Percentiles rank a stretch among this genome's conserved stretches.
Conservation (phyloP, 1,140 invertebrate genomes). For the Ctenoplectra terminalis region DNA sequence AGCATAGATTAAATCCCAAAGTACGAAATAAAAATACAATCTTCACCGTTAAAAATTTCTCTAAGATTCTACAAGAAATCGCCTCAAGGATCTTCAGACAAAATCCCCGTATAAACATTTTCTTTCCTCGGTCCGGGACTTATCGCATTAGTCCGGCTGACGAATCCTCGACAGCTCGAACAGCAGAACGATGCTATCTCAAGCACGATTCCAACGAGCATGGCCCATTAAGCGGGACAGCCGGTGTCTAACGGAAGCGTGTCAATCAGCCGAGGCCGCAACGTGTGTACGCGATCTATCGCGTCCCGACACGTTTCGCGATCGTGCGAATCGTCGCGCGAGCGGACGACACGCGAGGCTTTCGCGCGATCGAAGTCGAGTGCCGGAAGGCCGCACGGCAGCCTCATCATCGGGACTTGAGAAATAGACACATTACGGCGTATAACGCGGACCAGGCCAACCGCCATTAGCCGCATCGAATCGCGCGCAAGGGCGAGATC, state of each 20-base stretch:
- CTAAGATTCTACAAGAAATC: neutral
- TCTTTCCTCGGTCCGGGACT: neutral
- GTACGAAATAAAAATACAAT: too few species aligned
- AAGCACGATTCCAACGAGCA: conserved; percentile 51
- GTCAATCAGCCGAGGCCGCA: conserved; percentile 45
- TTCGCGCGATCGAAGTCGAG: conserved; percentile 30
- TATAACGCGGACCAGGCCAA: neutral
- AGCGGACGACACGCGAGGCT: conserved; percentile 11
- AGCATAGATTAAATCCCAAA: too few species aligned
- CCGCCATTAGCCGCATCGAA: conserved; percentile 53
- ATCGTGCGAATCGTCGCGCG: conserved; percentile 49
- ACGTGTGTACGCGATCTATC: conserved; percentile 37
- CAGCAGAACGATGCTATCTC: conserved; percentile 40
- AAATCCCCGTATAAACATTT: neutral
- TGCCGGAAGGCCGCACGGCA: conserved; percentile 49
- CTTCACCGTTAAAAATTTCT: too few species aligned
- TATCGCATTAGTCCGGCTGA: conserved; percentile 39
- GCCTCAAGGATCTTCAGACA: neutral
- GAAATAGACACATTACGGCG: conserved; percentile 53
- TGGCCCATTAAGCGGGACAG: conserved; percentile 57
- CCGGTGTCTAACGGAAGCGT: conserved; percentile 55
- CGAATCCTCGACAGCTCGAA: conserved; percentile 32
- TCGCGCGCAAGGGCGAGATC: conserved; percentile 45
- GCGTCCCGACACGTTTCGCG: conserved; percentile 37
- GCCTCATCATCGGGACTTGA: conserved; percentile 50